Evolutionary conservation across 1,140 invertebrate genomes (phyloP), one percentile per base, ranked within the genome.

Genomic region (Halesus radiatus): DNA sequence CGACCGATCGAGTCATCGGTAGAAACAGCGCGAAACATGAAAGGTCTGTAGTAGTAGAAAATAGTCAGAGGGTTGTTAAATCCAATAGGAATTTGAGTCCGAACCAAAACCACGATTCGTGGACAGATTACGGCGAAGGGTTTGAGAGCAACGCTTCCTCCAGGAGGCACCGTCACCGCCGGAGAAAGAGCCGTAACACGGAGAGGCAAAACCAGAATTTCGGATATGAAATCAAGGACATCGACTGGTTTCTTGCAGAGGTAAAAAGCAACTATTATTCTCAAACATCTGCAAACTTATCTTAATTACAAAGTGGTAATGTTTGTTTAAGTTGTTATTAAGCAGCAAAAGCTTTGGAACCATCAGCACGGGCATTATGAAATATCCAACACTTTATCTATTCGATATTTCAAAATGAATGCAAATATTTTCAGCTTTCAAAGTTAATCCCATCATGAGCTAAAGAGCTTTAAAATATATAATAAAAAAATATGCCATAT

Each of bases 171-270:
- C 85, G 85, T 80, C 84, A 87, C 83, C 84, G 86, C 70, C 85
- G 88, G 82, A 83, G 87, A 45, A 87, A 88, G 76, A 85, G 84
- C 72, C 86, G 86, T 84, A 87, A 86, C 84, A 87, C 86, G 83
- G 85, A 86, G 76, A 83, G 83, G 66, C 84, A 85, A 16, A 85
- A 78, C 8, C 80, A 84, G 60, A 87, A 89, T 77, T 95, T 95
- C 81, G 94, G 93, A 32, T 95, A 95, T 81, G 93, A 95, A 78
- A 95, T 95, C 26, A 89, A 91, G 64, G 94, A 95, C 86, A 90
- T 95, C 45, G 94, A 95, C 81, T 91, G 91, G 32, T 95, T 95
- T 85, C 87, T 95, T 7, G 92, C 92, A 1, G 94, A 94, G 90
- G 93, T 94, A 87, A n/a, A n/a, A n/a, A n/a, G n/a, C n/a, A n/a